These are phyloP conservation scores for Terrapene triunguis DNA, from an alignment of 2,113 vertebrate species.

Conservation along the genomic window DNA sequence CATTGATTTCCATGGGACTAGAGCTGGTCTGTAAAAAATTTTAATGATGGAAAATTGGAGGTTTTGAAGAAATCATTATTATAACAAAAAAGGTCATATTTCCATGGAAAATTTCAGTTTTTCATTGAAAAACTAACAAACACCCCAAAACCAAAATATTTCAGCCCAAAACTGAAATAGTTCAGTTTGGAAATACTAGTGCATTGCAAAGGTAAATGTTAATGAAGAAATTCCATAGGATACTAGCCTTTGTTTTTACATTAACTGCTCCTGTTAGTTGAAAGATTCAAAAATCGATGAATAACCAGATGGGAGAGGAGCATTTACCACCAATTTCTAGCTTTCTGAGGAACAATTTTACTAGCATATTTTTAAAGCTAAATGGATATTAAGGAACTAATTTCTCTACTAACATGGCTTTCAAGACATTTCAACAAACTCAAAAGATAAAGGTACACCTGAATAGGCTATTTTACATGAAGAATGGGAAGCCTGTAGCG, in stretches of 20 bases:
- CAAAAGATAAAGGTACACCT: background rate
- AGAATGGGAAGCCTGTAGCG: background rate
- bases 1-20: background rate
- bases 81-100: background rate
- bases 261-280: background rate
- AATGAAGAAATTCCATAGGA: background rate
- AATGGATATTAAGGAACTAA: background rate
- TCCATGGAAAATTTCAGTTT: background rate
- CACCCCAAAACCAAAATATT: background rate
- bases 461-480: background rate
- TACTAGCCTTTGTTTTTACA: background rate
- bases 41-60: background rate
- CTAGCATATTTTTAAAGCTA: background rate
- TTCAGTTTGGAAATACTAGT: background rate
- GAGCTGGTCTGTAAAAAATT: background rate
- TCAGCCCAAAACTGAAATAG: background rate
- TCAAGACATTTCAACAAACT: background rate
- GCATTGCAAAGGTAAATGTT: background rate
- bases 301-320: background rate
- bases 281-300: background rate
- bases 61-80: background rate
- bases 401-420: background rate
- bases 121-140: background rate
- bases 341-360: conserved; percentile 34
- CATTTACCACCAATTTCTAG: background rate